Percentiles rank a stretch among this genome's conserved stretches.
Conservation (phyloP, 2,113 vertebrate species). For the Rhodinocichla rosea region DNA sequence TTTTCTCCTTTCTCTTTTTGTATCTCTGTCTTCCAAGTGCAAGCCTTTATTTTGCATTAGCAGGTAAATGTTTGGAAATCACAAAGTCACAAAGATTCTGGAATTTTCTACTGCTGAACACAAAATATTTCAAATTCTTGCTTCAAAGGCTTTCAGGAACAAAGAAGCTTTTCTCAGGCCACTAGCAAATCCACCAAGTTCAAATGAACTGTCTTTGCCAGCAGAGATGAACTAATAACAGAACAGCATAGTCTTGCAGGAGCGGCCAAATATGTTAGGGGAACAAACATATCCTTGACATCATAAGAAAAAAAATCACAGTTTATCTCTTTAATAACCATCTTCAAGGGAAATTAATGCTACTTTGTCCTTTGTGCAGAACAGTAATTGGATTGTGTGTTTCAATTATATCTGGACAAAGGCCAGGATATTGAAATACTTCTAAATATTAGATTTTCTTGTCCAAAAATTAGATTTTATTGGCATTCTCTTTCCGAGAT, state of each 20-base stretch:
- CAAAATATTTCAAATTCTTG: constrained; percentile 60
- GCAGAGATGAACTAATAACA: constrained; percentile 75
- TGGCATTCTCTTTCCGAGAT: constrained; percentile 78
- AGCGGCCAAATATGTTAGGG: constrained; percentile 68
- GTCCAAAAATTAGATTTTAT: constrained; percentile 82
- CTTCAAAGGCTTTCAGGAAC: constrained; percentile 76
- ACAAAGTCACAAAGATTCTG: constrained; percentile 50
- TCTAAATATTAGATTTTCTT: constrained; percentile 82
- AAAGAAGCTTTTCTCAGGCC: constrained; percentile 73
- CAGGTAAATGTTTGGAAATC: constrained; percentile 66
- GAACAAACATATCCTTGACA: constrained; percentile 79
- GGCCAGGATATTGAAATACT: constrained; percentile 82
- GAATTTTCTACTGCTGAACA: constrained; percentile 53
- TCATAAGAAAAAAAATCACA: constrained; percentile 74
- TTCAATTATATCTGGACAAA: constrained; percentile 83
- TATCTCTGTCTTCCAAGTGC: constrained; percentile 60
- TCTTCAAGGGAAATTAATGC: constrained; percentile 80
- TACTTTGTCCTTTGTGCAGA: constrained; percentile 78
- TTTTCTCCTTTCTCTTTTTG: constrained; percentile 39
- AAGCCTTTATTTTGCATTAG: constrained; percentile 56
- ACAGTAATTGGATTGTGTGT: constrained; percentile 82
- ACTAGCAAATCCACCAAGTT: constrained; percentile 62
- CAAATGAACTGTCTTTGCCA: constrained; percentile 68
- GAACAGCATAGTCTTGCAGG: constrained; percentile 64
- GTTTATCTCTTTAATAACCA: constrained; percentile 81